phyloP scores from a whole-genome alignment of 2,888 invertebrate species.

The Apamea sordens region DNA sequence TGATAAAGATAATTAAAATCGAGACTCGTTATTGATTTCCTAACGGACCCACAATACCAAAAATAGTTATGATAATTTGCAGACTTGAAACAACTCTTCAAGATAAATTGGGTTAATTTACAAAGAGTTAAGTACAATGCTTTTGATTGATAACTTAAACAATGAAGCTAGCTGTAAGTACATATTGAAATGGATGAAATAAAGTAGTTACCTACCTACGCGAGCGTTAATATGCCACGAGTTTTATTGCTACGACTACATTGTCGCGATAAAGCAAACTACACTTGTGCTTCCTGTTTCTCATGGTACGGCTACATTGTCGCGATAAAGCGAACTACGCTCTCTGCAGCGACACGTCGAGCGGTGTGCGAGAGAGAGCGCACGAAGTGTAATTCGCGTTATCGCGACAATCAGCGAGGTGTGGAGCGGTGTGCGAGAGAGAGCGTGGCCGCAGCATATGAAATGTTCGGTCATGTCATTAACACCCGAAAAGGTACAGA shows the following conservation, averaged over 20 bases:
- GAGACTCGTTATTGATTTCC: constrained; percentile 9
- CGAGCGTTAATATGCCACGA: background rate
- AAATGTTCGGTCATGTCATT: background rate
- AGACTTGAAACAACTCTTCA: constrained; percentile 3
- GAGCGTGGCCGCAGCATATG: no score
- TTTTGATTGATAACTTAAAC: constrained; percentile 3
- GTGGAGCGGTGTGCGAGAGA: no score
- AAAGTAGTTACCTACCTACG: background rate
- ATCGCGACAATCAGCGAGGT: background rate
- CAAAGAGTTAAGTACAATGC: background rate
- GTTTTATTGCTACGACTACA: background rate
- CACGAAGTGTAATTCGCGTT: background rate
- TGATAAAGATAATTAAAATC: background rate
- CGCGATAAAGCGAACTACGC: background rate
- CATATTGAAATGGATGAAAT: constrained; percentile 8
- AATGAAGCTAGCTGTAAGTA: background rate
- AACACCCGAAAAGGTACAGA: background rate
- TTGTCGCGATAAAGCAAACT: background rate
- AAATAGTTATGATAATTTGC: constrained; percentile 25
- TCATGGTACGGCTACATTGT: background rate
- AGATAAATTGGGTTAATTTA: constrained; percentile 3
- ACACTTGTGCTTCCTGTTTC: background rate
- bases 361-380: background rate
- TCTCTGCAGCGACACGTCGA: no score
- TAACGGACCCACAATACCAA: background rate